Base-by-base conservation (phyloP, 2,113 vertebrate genomes). In the Holacanthus passer region DNA sequence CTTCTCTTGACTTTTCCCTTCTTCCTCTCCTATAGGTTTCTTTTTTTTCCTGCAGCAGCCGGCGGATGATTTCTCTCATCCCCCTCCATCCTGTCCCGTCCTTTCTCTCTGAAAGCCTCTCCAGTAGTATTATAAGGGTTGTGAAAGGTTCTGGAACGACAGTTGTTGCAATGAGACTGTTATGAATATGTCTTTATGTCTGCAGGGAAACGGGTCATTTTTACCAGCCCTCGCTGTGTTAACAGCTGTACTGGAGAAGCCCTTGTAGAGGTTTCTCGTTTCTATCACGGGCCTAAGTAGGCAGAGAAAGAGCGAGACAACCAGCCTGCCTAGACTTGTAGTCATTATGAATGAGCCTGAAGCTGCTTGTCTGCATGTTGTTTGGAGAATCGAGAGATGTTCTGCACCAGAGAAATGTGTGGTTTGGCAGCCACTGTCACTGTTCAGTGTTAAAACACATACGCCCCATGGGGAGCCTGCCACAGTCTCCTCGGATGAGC, bases 321-420 rank as follows among this genome's bases (percentile, higher is more conserved):
- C 67, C 50, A 71, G 77, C 68, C n/a, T 84, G 79, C 60, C 69
- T 65, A 53, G 74, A 79, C 87, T 82, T 81, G 66, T 48, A 74
- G 69, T 83, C 76, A 84, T 91, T 87, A 85, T 63, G 64, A 86
- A 87, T 87, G 63, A 86, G 89, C 76, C 89, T 76, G 73, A 89
- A 90, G 86, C 80, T 84, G 66, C 83, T 86, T 86, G 82, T 85
- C 88, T 78, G 87, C 74, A 72, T 89, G 79, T 72, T 85, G 80
- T 81, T 87, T 75, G 73, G 32, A 71, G 59, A 88, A 62, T 76
- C 59, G 74, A 62, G 66, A 84, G 37, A 85, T 70, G 66, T 63
- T 71, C 62, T 43, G 56, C 60, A 73, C 24, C 64, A 74, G 65
- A 77, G 72, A 76, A 78, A 74, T 66, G 48, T 65, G 71, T 41